Evolutionary conservation across 1,140 invertebrate species (phyloP).

Genomic region (Solen grandis): DNA sequence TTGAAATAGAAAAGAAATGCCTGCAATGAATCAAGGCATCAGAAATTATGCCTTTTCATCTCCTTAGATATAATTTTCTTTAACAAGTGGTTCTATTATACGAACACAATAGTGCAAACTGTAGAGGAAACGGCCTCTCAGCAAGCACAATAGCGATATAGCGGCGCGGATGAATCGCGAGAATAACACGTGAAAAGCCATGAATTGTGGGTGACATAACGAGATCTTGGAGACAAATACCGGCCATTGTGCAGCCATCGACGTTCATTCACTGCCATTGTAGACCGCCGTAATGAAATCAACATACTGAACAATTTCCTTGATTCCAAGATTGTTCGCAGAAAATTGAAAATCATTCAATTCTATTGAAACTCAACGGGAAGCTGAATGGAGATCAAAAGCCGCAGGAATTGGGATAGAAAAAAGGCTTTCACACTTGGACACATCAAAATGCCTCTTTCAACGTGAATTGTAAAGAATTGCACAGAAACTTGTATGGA

Average conservation of each 20-base stretch:
- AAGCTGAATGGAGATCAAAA: conserved; percentile 36
- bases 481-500: conserved; percentile 26
- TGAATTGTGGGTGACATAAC: conserved; percentile 31
- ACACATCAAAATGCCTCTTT: conserved; percentile 27
- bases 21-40: too few species aligned
- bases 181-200: conserved; percentile 2
- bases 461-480: conserved; percentile 19
- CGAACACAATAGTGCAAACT: too few species aligned
- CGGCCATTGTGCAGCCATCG: conserved; percentile 14
- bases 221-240: conserved; percentile 30
- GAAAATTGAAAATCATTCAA: conserved; percentile 46
- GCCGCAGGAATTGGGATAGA: conserved; percentile 11
- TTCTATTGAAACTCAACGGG: conserved; percentile 7
- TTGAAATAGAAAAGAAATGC: too few species aligned
- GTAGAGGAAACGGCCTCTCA: too few species aligned
- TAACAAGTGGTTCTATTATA: too few species aligned
- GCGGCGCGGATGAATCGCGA: too few species aligned
- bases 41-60: too few species aligned
- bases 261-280: conserved; percentile 18
- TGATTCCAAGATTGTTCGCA: conserved; percentile 37
- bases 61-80: too few species aligned
- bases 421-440: conserved; percentile 28
- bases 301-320: too few species aligned
- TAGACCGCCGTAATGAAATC: conserved; percentile 24
- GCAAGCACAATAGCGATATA: too few species aligned